A percentile compares a stretch with the other conserved stretches of the same genome.
phyloP scores from a whole-genome alignment of 2,797 vertebrate species.

The Falco novaeseelandiae region DNA sequence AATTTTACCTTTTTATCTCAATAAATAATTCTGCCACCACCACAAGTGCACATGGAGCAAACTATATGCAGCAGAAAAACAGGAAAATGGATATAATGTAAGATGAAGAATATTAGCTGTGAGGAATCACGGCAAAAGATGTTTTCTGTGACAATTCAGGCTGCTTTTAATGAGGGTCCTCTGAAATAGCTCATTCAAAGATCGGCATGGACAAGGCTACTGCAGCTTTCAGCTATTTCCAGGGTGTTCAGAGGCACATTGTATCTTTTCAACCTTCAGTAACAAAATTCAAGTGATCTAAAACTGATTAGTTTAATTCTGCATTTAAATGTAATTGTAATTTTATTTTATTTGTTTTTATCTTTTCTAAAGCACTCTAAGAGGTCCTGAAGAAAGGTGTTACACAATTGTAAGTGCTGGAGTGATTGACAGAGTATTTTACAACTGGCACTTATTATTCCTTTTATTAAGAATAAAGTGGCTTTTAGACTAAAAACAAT shows the following conservation, averaged over 20 bases:
- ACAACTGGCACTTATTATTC: constrained; percentile 77
- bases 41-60: not conserved
- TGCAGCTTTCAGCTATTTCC: constrained; percentile 50
- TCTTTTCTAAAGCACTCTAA: constrained; percentile 77
- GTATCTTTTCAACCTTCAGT: constrained; percentile 67
- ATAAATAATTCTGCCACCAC: not conserved
- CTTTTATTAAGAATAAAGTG: constrained; percentile 79
- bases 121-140: not conserved
- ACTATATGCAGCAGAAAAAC: constrained; percentile 2
- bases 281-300: constrained; percentile 73
- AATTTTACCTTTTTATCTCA: constrained; percentile 4
- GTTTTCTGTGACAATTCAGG: not conserved
- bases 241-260: constrained; percentile 48
- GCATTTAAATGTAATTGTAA: constrained; percentile 73
- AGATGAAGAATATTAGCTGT: not conserved
- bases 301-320: constrained; percentile 74
- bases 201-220: constrained; percentile 46
- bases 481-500: constrained; percentile 82
- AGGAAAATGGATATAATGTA: constrained; percentile 27
- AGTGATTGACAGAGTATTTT: constrained; percentile 81
- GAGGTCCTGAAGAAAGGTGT: constrained; percentile 72
- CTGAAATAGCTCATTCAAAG: constrained; percentile 32
- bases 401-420: constrained; percentile 71
- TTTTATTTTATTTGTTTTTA: constrained; percentile 80
- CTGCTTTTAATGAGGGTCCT: constrained; percentile 27